Conservation (phyloP, 2,113 vertebrate genomes). For the Chiloscyllium plagiosum region DNA sequence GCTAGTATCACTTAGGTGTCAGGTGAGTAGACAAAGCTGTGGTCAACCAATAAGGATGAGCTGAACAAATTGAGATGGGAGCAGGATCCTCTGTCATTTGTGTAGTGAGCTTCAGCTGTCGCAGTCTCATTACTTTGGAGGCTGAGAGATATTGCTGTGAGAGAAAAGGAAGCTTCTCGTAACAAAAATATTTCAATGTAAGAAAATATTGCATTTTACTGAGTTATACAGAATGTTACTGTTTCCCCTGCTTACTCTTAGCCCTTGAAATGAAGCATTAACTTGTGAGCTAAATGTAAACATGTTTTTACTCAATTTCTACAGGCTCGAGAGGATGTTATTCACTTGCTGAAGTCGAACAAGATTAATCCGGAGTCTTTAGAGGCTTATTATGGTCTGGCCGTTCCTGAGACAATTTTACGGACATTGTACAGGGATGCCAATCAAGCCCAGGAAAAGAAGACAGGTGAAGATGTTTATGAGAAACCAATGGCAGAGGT, state of each 20-base stretch:
- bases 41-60: too few relatives aligned
- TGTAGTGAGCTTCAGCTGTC: too few relatives aligned
- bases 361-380: conserved; percentile 70
- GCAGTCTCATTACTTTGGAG: neutral
- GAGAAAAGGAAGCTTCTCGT: neutral
- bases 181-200: neutral
- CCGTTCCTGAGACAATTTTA: conserved; percentile 68
- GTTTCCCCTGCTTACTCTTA: neutral
- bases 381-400: conserved; percentile 84
- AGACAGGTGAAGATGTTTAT: conserved; percentile 74
- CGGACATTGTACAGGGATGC: conserved; percentile 82
- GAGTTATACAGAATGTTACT: neutral
- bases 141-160: neutral
- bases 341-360: conserved; percentile 80
- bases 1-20: too few relatives aligned
- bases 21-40: too few relatives aligned
- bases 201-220: neutral
- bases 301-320: conserved; percentile 41
- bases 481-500: conserved; percentile 90
- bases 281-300: neutral
- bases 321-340: conserved; percentile 92
- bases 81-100: too few relatives aligned
- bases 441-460: conserved; percentile 57
- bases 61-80: too few relatives aligned
- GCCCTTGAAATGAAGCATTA: neutral